These are phyloP conservation scores for Phoenoteleia sp. DNA, from an alignment of 2,888 invertebrate genomes.

Conservation along the genomic window DNA sequence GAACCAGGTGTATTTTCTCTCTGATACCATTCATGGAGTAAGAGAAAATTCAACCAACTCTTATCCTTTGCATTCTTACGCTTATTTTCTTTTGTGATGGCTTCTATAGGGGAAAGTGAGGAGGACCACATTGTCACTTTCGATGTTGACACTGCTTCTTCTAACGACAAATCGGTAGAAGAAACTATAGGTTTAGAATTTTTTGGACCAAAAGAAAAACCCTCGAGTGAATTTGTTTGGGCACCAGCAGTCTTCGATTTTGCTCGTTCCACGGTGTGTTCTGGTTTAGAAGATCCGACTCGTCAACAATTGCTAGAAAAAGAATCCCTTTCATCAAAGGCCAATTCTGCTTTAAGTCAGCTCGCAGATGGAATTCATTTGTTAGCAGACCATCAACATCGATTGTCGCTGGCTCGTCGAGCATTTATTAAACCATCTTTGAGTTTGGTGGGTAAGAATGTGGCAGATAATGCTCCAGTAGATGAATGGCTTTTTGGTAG, in stretches of 20 bases:
- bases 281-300: not conserved
- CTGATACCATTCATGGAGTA: not conserved
- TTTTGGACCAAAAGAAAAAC: not conserved
- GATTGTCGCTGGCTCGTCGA: conserved; percentile 1
- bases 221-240: no score
- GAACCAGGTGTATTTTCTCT: conserved; percentile 8
- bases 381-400: conserved; percentile 22
- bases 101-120: no score
- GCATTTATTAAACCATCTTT: conserved; percentile 36
- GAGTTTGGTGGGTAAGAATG: conserved; percentile 23
- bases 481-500: conserved; percentile 32
- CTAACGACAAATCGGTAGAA: no score
- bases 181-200: no score
- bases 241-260: not conserved
- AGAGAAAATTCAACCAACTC: not conserved
- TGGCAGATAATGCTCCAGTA: conserved; percentile 8
- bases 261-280: not conserved
- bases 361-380: conserved; percentile 26
- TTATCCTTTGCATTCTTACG: no score
- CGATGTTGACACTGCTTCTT: no score
- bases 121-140: no score
- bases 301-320: conserved; percentile 10
- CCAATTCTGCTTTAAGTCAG: not conserved
- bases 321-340: not conserved
- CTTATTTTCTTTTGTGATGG: no score